Conservation (phyloP, 2,888 invertebrate species). For the Suillia variegata region DNA sequence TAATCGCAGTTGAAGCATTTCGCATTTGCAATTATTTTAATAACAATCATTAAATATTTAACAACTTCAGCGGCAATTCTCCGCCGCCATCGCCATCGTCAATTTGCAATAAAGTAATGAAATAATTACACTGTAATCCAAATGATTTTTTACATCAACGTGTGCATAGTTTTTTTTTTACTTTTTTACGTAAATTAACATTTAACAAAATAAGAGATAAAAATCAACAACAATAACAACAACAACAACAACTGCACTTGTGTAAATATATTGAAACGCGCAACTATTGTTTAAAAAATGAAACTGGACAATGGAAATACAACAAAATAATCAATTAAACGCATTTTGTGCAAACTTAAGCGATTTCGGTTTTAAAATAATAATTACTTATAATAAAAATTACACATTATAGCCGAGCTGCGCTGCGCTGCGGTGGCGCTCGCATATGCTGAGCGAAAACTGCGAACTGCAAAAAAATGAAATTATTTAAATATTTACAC, state of each 20-base stretch:
- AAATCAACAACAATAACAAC: too few relatives aligned
- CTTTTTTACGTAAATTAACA: not conserved
- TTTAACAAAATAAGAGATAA: not conserved
- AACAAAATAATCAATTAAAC: constrained; percentile 16
- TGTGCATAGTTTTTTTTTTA: not conserved
- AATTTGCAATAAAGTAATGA: constrained; percentile 51
- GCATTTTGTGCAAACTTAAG: constrained; percentile 14
- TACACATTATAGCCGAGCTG: not conserved
- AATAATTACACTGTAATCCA: constrained; percentile 49
- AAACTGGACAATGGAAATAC: too few relatives aligned
- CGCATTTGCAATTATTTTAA: constrained; percentile 15
- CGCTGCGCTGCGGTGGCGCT: too few relatives aligned
- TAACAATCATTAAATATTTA: constrained; percentile 24
- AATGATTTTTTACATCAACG: constrained; percentile 9
- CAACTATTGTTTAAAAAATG: too few relatives aligned
- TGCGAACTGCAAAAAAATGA: too few relatives aligned
- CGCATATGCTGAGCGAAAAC: too few relatives aligned
- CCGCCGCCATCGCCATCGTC: too few relatives aligned
- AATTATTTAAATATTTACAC: constrained; percentile 47
- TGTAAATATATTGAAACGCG: not conserved
- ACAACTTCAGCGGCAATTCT: constrained; percentile 45
- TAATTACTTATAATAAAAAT: constrained; percentile 1
- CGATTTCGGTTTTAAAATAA: constrained; percentile 12
- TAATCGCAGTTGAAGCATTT: too few relatives aligned
- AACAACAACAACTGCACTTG: not conserved